phyloP scores from a whole-genome alignment of 2,888 invertebrate genomes.

The Cecidostiba fungosa region DNA sequence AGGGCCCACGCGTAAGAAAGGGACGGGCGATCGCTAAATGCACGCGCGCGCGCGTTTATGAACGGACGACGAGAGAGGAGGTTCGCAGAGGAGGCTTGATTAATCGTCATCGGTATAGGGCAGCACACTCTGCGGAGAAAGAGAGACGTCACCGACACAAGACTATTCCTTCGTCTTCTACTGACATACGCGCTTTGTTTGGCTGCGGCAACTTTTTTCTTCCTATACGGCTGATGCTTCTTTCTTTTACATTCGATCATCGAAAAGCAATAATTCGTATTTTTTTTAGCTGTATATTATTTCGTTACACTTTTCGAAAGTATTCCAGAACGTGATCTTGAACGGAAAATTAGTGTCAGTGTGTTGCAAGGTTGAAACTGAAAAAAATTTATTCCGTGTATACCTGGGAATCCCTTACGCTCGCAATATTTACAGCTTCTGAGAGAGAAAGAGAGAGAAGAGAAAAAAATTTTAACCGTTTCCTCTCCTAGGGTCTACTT shows the following conservation, averaged over 20 bases:
- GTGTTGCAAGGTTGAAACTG: not conserved
- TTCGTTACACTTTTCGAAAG: not conserved
- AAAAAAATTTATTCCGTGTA: not conserved
- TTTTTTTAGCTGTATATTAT: not conserved
- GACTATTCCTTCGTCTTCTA: conserved; percentile 52
- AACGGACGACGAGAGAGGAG: conserved; percentile 57
- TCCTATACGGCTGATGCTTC: not conserved
- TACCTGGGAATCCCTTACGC: not conserved
- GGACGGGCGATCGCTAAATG: conserved; percentile 61
- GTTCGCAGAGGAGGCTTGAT: conserved; percentile 67
- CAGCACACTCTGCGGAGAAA: conserved; percentile 67
- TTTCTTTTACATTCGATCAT: not conserved
- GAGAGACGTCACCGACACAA: conserved; percentile 64
- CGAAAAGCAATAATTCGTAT: conserved; percentile 1
- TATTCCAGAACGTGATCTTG: not conserved
- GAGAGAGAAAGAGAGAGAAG: too few relatives aligned
- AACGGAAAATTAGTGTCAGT: not conserved
- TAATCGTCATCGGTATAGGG: conserved; percentile 71
- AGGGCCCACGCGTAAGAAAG: not conserved
- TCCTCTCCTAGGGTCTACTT: not conserved
- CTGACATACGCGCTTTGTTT: conserved; percentile 49
- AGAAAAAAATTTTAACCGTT: conserved; percentile 40
- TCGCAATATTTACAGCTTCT: not conserved
- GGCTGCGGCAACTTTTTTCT: not conserved
- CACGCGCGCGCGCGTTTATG: conserved; percentile 42